phyloP scores from a whole-genome alignment of 2,113 vertebrate species.

The Menura novaehollandiae region DNA sequence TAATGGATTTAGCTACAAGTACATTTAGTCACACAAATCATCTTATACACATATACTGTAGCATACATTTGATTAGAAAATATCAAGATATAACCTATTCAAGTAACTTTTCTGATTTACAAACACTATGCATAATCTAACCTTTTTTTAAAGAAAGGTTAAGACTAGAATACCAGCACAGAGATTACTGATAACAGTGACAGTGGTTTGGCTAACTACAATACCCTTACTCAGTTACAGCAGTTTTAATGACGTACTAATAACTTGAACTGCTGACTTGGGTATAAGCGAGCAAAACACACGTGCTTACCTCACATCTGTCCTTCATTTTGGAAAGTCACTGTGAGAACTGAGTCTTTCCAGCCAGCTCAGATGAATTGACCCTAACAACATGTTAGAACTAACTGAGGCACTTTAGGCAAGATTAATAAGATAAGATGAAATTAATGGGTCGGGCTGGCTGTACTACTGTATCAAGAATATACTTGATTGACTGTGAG shows the following conservation, averaged over 20 bases:
- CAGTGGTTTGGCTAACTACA: neutral
- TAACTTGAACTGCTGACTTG: neutral
- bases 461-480: neutral
- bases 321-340: neutral
- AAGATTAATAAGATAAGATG: neutral
- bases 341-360: neutral
- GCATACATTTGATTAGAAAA: neutral
- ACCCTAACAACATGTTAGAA: neutral
- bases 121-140: neutral
- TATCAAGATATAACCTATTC: neutral
- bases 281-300: neutral
- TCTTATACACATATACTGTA: neutral
- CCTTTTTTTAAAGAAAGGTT: neutral
- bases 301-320: neutral
- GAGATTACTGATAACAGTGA: neutral
- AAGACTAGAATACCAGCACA: neutral
- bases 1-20: neutral
- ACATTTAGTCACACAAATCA: neutral
- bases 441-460: neutral
- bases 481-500: neutral
- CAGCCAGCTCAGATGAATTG: neutral
- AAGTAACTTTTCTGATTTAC: neutral
- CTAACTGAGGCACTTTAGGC: slow-evolving; percentile 61
- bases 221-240: neutral
- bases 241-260: neutral